Conservation (phyloP, 2,113 vertebrate species). For the Plectropomus leopardus region DNA sequence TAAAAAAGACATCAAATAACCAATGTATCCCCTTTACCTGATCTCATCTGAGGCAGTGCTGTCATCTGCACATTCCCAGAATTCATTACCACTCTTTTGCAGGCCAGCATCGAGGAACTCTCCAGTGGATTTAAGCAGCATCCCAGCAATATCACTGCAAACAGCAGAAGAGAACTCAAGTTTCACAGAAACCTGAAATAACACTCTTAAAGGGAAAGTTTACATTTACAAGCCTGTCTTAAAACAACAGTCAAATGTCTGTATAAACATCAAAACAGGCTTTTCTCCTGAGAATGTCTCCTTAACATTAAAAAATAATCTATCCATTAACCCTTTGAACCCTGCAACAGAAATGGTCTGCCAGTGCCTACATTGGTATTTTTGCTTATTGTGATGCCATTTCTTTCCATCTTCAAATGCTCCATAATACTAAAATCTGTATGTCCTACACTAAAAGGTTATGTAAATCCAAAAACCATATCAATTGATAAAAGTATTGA, state of each 20-base stretch:
- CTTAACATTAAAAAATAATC: not conserved
- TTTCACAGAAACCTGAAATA: not conserved
- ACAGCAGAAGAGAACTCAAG: slow-evolving; percentile 2
- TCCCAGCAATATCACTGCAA: slow-evolving; percentile 95
- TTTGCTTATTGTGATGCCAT: too few species aligned
- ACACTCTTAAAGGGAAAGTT: not conserved
- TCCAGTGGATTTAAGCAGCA: slow-evolving; percentile 97
- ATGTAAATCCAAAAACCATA: too few species aligned
- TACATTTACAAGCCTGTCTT: not conserved
- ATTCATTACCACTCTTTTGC: slow-evolving; percentile 92
- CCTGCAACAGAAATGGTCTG: too few species aligned
- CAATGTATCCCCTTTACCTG: slow-evolving; percentile 81
- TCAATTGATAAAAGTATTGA: too few species aligned
- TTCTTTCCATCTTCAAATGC: too few species aligned
- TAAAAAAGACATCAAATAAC: slow-evolving; percentile 8
- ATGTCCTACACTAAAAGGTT: too few species aligned
- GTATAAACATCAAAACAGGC: not conserved
- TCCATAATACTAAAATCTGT: too few species aligned
- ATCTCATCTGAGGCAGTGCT: slow-evolving; percentile 95
- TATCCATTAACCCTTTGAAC: not conserved
- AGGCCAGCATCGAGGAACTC: slow-evolving; percentile 94
- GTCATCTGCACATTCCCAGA: slow-evolving; percentile 94
- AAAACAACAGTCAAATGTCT: not conserved
- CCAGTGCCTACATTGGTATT: too few species aligned
- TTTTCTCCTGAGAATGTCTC: not conserved